Base-by-base conservation (phyloP, 1,140 invertebrate genomes). In the Heterodera schachtii region DNA sequence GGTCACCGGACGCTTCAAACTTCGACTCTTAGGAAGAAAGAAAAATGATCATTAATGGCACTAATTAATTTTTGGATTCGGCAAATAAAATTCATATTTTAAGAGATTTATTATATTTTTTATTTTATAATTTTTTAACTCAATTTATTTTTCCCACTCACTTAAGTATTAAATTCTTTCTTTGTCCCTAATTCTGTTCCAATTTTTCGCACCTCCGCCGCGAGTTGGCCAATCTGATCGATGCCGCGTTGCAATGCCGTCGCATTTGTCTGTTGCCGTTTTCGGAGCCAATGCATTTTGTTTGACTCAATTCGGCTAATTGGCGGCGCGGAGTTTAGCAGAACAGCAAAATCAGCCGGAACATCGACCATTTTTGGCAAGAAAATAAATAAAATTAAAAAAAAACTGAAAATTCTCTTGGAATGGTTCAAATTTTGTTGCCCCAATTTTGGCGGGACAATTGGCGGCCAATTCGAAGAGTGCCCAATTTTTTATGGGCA, bases 1-100 rank as follows among this genome's bases (percentile, higher is more conserved):
- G 11, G 84, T 85, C 21, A 85, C 16, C 43, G 84, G 80, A 60
- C 78, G 80, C 52, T 75, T 79, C 44, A 85, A 57, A 16, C 66
- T 52, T 67, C 79, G 83, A 0, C 80, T 73, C 80, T 84, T 43
- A 82, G 79, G 60, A 67, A 43, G 21, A 21, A 71, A n/a, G 11
- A 49, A 46, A 70, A 82, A 81, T 13, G 80, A 83, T 13, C 64
- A 41, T n/a, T 46, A 41, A 9, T 74, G 80, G 49, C 84, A 46
- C 49, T 57, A 52, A 71, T 83, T 83, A 19, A 83, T 70, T 11
- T 49, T 47, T 31, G 31, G 31, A 31, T 31, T 31, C 31, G 31
- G 31, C 31, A 31, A 31, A 31, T 31, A 31, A 31, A 31, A 31
- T 31, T 31, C 31, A 31, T 31, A 31, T 31, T 31, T 31, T 31